Evolutionary conservation across 2,888 invertebrate species (phyloP).

Genomic region (Drosophila monieri): DNA sequence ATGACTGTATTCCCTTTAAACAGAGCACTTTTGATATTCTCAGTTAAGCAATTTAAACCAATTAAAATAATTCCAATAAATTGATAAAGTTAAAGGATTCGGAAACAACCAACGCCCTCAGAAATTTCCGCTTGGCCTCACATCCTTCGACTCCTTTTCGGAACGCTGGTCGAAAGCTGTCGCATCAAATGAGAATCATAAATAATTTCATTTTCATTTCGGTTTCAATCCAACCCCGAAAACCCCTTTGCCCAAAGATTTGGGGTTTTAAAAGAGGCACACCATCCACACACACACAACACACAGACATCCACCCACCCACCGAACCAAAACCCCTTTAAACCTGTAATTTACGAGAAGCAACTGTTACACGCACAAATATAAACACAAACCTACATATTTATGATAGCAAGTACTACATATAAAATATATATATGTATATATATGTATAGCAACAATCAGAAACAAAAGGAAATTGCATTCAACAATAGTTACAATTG

Average conservation of each 20-base stretch:
- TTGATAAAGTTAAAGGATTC: not conserved
- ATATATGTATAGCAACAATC: slow-evolving; percentile 9
- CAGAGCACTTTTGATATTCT: too few relatives aligned
- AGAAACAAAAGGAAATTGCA: slow-evolving; percentile 45
- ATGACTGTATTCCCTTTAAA: too few relatives aligned
- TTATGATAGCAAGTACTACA: not conserved
- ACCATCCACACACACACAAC: not conserved
- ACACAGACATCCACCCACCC: not conserved
- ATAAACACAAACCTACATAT: not conserved
- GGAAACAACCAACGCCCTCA: not conserved
- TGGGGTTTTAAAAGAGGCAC: slow-evolving; percentile 23
- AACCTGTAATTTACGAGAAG: slow-evolving; percentile 52
- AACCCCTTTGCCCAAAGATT: slow-evolving; percentile 28
- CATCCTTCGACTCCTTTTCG: not conserved
- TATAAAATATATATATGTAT: not conserved
- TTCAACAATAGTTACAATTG: slow-evolving; percentile 54
- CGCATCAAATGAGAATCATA: slow-evolving; percentile 73
- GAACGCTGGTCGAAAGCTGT: slow-evolving; percentile 63
- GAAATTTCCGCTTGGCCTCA: slow-evolving; percentile 5
- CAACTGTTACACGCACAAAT: slow-evolving; percentile 67
- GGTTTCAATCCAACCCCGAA: slow-evolving; percentile 50
- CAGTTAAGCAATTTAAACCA: not conserved
- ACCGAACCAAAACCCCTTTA: slow-evolving; percentile 5
- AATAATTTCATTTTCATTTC: slow-evolving; percentile 75
- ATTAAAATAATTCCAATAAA: not conserved